Conservation (phyloP, 2,797 vertebrate genomes). For the Coregonus ussuriensis region DNA sequence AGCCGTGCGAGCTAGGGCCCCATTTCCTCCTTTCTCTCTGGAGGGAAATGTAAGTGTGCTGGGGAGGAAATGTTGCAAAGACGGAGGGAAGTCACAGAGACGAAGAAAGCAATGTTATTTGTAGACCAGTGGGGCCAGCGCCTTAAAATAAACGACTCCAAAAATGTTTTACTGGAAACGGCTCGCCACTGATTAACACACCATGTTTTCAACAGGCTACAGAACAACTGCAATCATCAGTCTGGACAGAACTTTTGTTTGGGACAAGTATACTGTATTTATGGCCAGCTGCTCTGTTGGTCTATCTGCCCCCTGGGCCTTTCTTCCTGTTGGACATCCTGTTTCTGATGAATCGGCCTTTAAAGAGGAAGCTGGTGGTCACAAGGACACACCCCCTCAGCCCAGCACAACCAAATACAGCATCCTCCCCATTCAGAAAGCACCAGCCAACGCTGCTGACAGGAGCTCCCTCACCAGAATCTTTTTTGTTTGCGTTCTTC, state of each 20-base stretch:
- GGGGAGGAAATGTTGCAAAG: constrained; percentile 71
- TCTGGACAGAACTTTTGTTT: constrained; percentile 55
- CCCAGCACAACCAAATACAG: constrained; percentile 75
- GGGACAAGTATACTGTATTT: constrained; percentile 58
- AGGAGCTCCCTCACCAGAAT: constrained; percentile 71
- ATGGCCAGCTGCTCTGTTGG: constrained; percentile 65
- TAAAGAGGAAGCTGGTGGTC: constrained; percentile 76
- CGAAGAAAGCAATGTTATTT: constrained; percentile 66
- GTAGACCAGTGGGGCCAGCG: constrained; percentile 58
- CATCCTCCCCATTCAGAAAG: constrained; percentile 77
- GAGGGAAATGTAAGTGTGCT: constrained; percentile 69
- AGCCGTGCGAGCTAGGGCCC: constrained; percentile 56
- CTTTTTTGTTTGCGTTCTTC: constrained; percentile 60
- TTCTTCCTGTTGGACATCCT: constrained; percentile 84
- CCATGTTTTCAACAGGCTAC: constrained; percentile 43
- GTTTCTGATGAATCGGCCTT: constrained; percentile 82
- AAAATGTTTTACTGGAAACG: constrained; percentile 70
- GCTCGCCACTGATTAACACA: constrained; percentile 25
- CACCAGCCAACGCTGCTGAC: constrained; percentile 47
- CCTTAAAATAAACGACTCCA: constrained; percentile 69
- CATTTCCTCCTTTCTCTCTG: constrained; percentile 74
- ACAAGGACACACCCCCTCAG: constrained; percentile 63
- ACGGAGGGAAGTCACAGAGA: constrained; percentile 53
- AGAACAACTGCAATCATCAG: constrained; percentile 33
- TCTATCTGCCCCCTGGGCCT: constrained; percentile 65